Evolutionary conservation across 2,888 invertebrate genomes (phyloP).

Genomic region (Agrotis puta): DNA sequence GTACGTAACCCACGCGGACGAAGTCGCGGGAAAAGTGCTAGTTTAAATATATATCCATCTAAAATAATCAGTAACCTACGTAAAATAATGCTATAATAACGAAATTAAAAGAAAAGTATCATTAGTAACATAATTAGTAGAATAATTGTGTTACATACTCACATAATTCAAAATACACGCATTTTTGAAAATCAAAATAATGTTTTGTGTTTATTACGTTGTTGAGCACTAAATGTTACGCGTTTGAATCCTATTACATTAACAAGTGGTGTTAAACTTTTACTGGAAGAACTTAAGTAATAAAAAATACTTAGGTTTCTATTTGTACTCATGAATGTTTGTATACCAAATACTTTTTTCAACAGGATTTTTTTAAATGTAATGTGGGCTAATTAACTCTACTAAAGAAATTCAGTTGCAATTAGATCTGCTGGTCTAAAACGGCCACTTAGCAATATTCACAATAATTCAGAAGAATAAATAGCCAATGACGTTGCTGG

Average conservation of each 20-base stretch:
- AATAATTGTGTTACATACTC: neutral
- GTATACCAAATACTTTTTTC: neutral
- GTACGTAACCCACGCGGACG: too few species aligned
- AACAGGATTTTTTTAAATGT: neutral
- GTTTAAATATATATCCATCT: too few species aligned
- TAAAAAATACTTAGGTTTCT: too few species aligned
- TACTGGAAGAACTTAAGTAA: neutral
- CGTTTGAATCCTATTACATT: neutral
- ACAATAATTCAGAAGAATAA: too few species aligned
- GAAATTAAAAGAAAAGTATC: too few species aligned
- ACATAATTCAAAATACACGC: neutral
- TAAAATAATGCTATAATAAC: too few species aligned
- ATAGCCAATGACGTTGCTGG: too few species aligned
- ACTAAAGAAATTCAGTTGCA: neutral
- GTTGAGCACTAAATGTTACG: neutral
- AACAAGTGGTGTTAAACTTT: slow-evolving; percentile 1
- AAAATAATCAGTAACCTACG: too few species aligned
- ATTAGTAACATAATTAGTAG: too few species aligned
- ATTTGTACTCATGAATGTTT: neutral
- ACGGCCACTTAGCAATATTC: too few species aligned
- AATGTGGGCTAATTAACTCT: neutral
- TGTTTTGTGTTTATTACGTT: neutral
- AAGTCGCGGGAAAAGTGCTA: too few species aligned
- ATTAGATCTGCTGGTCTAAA: neutral
- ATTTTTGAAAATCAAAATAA: neutral